Percentiles rank a stretch among this genome's conserved stretches.
These are phyloP conservation scores for Hycleus cichorii DNA, from an alignment of 1,140 invertebrate genomes.

Conservation along the genomic window DNA sequence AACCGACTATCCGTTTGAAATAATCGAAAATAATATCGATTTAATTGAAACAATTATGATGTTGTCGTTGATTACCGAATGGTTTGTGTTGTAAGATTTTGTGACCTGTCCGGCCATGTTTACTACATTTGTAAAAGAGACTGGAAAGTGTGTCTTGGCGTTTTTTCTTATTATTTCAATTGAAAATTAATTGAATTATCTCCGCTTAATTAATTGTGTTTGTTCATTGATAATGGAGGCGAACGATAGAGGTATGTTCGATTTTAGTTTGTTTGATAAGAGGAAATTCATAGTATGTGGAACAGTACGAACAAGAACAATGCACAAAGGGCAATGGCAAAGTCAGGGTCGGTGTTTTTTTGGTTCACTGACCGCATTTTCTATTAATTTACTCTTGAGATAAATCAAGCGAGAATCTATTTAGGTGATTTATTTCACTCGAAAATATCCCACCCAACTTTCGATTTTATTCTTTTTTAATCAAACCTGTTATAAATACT, in stretches of 20 bases:
- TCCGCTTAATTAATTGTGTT: background rate
- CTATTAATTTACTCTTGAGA: background rate
- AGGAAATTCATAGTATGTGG: no score
- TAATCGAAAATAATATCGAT: no score
- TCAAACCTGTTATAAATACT: no score
- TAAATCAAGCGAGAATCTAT: background rate
- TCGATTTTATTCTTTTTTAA: no score
- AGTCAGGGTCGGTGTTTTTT: constrained; percentile 41
- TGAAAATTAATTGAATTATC: constrained; percentile 24
- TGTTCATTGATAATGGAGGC: constrained; percentile 22
- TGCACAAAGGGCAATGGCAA: constrained; percentile 40
- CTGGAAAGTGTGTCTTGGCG: constrained; percentile 36
- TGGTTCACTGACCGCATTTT: constrained; percentile 42
- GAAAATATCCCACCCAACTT: no score
- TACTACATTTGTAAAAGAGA: constrained; percentile 21
- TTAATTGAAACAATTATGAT: no score
- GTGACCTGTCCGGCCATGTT: constrained; percentile 35
- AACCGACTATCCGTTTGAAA: no score
- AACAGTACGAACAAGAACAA: constrained; percentile 4
- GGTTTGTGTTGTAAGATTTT: no score
- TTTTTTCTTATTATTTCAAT: constrained; percentile 30
- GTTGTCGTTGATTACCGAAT: no score
- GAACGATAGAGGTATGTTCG: constrained; percentile 26
- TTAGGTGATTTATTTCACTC: no score
- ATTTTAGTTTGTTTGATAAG: background rate